These are phyloP conservation scores for Halictus ligatus DNA, from an alignment of 2,888 invertebrate genomes.

Conservation along the genomic window DNA sequence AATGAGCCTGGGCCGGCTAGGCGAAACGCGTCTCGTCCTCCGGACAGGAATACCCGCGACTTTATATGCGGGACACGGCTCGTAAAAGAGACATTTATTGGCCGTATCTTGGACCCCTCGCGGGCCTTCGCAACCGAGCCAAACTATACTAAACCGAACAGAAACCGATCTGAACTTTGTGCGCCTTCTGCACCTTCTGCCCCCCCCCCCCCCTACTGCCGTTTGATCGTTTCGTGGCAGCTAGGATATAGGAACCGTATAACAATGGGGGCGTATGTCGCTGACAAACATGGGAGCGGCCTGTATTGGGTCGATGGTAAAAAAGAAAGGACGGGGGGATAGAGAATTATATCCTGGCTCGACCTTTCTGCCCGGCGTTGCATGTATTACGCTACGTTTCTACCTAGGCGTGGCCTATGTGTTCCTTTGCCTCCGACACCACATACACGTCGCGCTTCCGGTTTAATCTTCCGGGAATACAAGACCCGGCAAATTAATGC, in stretches of 20 bases:
- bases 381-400: constrained; percentile 53
- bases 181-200: neutral
- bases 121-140: neutral
- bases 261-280: constrained; percentile 66
- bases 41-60: neutral
- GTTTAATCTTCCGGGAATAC: constrained; percentile 42
- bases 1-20: constrained; percentile 27
- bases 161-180: neutral
- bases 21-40: constrained; percentile 5
- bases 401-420: constrained; percentile 63
- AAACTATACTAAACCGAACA: neutral
- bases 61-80: constrained; percentile 21
- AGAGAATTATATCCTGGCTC: constrained; percentile 46
- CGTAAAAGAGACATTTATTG: constrained; percentile 57
- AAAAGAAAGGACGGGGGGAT: constrained; percentile 39
- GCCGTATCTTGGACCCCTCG: constrained; percentile 30
- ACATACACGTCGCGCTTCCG: constrained; percentile 53
- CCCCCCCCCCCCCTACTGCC: neutral
- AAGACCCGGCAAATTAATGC: neutral
- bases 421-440: constrained; percentile 49
- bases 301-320: constrained; percentile 66
- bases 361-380: constrained; percentile 59
- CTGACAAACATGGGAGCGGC: constrained; percentile 76
- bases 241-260: constrained; percentile 43
- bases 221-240: constrained; percentile 38